Base-by-base conservation (phyloP, 2,888 invertebrate species). In the Mechanitis mazaeus region DNA sequence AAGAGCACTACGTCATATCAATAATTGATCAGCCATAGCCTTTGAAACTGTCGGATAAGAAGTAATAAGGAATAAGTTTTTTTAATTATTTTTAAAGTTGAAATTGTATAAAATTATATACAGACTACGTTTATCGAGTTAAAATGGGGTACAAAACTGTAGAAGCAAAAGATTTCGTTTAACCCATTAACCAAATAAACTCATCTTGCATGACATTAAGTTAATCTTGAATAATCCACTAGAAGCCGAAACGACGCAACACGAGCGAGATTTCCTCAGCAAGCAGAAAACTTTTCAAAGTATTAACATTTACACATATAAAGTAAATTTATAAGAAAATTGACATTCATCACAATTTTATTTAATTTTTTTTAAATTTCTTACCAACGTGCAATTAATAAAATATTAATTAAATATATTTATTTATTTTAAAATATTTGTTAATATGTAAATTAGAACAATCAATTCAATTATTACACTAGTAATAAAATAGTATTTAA, bases 261-360 rank as follows among this genome's bases (percentile, higher is more conserved):
- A 86, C 81, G 72, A 76, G 81, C 80, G 81, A 78, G 84, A 85
- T 86, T 87, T 85, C 80, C 84, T 84, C 78, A 70, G 78, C 76
- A 78, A 78, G 80, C 78, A 73, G 75, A 72, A 79, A 85, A 87
- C 80, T 86, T 85, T 78, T 72, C 74, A 72, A 74, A 79, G 79
- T 88, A 87, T 88, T 87, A 87, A 87, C 88, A 87, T 88, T 87
- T 87, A 85, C 83, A 83, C 85, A 87, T 82, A 84, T 84, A 83
- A 84, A 87, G 85, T 83, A 83, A 84, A 87, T 61, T 61, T 56
- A 53, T 31, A 28, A 78, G 84, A 84, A 87, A 85, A 85, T 84
- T 84, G 81, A 85, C 83, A 86, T 87, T 87, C 87, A 85, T 85
- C 85, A 86, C 81, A 87, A 87, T 84, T 87, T 87, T n/a, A n/a